These are phyloP conservation scores for Mixornis gularis DNA, from an alignment of 2,113 vertebrate species.

Conservation along the genomic window DNA sequence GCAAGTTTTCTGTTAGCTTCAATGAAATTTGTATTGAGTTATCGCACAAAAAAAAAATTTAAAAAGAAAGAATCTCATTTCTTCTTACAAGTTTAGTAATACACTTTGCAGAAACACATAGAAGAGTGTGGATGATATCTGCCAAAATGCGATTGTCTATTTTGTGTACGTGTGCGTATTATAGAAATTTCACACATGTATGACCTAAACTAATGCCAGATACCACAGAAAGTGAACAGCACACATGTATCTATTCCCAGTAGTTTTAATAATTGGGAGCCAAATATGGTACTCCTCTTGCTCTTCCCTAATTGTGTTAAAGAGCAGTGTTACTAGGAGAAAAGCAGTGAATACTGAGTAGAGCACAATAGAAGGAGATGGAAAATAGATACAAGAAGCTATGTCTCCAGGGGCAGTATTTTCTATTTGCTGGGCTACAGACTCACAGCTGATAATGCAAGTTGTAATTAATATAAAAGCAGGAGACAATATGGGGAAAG, in stretches of 20 bases:
- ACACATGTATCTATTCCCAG: slow-evolving; percentile 83
- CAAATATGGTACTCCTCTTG: slow-evolving; percentile 83
- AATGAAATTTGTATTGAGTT: not conserved
- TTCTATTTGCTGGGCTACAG: slow-evolving; percentile 95
- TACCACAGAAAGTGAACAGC: slow-evolving; percentile 47
- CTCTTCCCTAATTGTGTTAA: slow-evolving; percentile 94
- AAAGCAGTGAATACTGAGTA: slow-evolving; percentile 81
- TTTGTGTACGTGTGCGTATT: not conserved
- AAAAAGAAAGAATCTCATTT: not conserved
- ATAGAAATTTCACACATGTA: slow-evolving; percentile 1
- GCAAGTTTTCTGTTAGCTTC: not conserved
- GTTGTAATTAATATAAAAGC: slow-evolving; percentile 99
- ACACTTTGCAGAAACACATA: not conserved
- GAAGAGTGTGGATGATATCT: not conserved
- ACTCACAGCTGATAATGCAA: slow-evolving; percentile 96
- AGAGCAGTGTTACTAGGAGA: slow-evolving; percentile 90
- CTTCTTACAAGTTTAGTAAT: not conserved
- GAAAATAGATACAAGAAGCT: slow-evolving; percentile 91
- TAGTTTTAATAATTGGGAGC: slow-evolving; percentile 90
- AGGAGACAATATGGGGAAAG: slow-evolving; percentile 93
- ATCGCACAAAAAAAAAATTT: not conserved
- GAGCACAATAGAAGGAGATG: slow-evolving; percentile 86
- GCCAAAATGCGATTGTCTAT: not conserved
- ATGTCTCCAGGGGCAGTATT: slow-evolving; percentile 88
- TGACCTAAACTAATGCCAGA: slow-evolving; percentile 12